phyloP scores from a whole-genome alignment of 2,797 vertebrate genomes.

The Myripristis murdjan region DNA sequence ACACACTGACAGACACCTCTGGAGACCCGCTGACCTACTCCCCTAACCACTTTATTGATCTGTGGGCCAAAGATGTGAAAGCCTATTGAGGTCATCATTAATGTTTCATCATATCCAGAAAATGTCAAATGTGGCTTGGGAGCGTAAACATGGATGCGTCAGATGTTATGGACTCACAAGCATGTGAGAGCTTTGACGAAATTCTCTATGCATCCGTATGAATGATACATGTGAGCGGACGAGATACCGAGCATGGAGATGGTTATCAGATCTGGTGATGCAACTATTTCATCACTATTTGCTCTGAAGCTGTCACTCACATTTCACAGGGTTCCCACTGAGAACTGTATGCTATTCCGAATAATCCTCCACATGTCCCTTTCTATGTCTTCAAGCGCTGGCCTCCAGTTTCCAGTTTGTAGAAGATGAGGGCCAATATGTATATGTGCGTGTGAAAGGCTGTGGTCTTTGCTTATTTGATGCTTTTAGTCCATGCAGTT shows the following conservation, averaged over 20 bases:
- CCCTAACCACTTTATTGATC: slow-evolving; percentile 89
- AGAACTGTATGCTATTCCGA: slow-evolving; percentile 56
- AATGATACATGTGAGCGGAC: slow-evolving; percentile 76
- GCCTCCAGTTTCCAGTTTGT: slow-evolving; percentile 25
- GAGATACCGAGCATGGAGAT: slow-evolving; percentile 46
- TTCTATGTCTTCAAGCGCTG: slow-evolving; percentile 31
- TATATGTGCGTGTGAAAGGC: slow-evolving; percentile 35
- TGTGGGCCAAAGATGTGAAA: slow-evolving; percentile 88
- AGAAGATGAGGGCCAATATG: slow-evolving; percentile 31
- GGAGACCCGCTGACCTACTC: slow-evolving; percentile 88
- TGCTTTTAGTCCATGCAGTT: slow-evolving; percentile 60
- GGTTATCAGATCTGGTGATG: slow-evolving; percentile 62
- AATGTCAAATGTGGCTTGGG: slow-evolving; percentile 87
- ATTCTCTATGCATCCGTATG: slow-evolving; percentile 67
- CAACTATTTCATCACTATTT: slow-evolving; percentile 69
- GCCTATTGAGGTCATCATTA: slow-evolving; percentile 90
- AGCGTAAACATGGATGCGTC: slow-evolving; percentile 82
- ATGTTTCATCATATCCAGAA: slow-evolving; percentile 89
- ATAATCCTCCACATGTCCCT: slow-evolving; percentile 51
- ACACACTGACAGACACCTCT: slow-evolving; percentile 76
- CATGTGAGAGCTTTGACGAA: slow-evolving; percentile 77
- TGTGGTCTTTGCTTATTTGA: slow-evolving; percentile 42
- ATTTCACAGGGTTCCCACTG: slow-evolving; percentile 47
- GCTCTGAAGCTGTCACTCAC: slow-evolving; percentile 64
- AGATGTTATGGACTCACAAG: slow-evolving; percentile 83